Percentiles rank a stretch among this genome's conserved stretches.
Evolutionary conservation across 2,888 invertebrate species (phyloP).

Genomic region (Pammene fasciana): DNA sequence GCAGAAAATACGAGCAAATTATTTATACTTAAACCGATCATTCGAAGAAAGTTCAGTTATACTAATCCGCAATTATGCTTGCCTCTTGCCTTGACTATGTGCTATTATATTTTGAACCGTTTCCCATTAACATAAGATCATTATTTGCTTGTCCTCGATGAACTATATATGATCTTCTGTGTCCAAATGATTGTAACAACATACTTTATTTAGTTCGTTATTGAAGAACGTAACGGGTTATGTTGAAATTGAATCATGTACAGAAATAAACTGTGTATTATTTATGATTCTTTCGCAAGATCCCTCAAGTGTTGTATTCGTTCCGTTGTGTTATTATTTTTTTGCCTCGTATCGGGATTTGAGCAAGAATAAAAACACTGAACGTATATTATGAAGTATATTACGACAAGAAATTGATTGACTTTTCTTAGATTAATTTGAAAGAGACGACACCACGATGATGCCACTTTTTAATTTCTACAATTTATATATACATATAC

Average conservation of each 20-base stretch:
- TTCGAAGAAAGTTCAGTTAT: slow-evolving; percentile 1
- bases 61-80: background rate
- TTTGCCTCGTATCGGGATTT: background rate
- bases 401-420: too few species aligned
- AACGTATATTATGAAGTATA: background rate
- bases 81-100: background rate
- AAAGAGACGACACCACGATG: too few species aligned
- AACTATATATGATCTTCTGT: background rate
- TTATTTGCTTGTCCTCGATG: background rate
- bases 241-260: slow-evolving; percentile 19
- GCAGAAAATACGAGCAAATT: background rate
- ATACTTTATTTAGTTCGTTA: slow-evolving; percentile 20
- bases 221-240: slow-evolving; percentile 16
- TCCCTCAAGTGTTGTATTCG: background rate
- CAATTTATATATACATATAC: too few species aligned
- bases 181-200: background rate
- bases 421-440: too few species aligned
- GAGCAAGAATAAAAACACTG: background rate
- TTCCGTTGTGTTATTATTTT: background rate
- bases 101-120: background rate
- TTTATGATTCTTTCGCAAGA: background rate
- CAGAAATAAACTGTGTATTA: slow-evolving; percentile 3
- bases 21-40: slow-evolving; percentile 10
- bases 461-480: too few species aligned
- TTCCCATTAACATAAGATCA: background rate